Percentiles rank a stretch among this genome's conserved stretches.
These are phyloP conservation scores for Perodicticus potto DNA, from an alignment of 2,797 vertebrate genomes.

Conservation along the genomic window DNA sequence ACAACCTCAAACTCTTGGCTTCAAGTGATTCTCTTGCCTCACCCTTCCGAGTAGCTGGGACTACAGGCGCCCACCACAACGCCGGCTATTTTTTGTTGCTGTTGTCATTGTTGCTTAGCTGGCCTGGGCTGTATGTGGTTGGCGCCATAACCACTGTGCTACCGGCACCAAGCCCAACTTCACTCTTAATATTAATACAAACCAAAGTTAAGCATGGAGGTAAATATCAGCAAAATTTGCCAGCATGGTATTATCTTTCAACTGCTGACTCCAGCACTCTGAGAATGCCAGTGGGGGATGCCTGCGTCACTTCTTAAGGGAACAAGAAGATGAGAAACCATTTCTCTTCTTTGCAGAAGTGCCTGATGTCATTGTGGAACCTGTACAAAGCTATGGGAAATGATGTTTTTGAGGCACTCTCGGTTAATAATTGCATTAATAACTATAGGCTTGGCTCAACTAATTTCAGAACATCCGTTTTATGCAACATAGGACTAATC, in stretches of 20 bases:
- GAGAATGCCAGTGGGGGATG: neutral
- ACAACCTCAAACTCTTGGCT: too few relatives aligned
- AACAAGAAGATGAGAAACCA: neutral
- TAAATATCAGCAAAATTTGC: neutral
- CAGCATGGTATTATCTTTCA: neutral
- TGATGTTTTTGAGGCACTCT: neutral
- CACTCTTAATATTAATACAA: neutral
- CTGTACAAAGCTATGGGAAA: neutral
- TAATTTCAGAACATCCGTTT: slow-evolving; percentile 37
- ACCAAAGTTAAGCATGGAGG: neutral
- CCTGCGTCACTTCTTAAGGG: neutral
- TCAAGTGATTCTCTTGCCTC: too few relatives aligned
- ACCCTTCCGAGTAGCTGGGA: too few relatives aligned
- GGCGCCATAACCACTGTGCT: too few relatives aligned
- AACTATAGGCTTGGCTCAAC: neutral
- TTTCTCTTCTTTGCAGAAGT: slow-evolving; percentile 9
- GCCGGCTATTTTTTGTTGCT: too few relatives aligned
- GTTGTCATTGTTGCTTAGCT: too few relatives aligned
- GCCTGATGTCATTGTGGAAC: neutral
- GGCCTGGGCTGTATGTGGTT: too few relatives aligned
- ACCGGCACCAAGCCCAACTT: too few relatives aligned
- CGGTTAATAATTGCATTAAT: neutral
- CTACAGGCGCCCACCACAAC: too few relatives aligned
- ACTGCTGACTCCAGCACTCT: neutral
- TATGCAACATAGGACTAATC: neutral